A percentile compares a stretch with the other conserved stretches of the same genome.
phyloP scores from a whole-genome alignment of 2,797 vertebrate genomes.

The Notamacropus eugenii region DNA sequence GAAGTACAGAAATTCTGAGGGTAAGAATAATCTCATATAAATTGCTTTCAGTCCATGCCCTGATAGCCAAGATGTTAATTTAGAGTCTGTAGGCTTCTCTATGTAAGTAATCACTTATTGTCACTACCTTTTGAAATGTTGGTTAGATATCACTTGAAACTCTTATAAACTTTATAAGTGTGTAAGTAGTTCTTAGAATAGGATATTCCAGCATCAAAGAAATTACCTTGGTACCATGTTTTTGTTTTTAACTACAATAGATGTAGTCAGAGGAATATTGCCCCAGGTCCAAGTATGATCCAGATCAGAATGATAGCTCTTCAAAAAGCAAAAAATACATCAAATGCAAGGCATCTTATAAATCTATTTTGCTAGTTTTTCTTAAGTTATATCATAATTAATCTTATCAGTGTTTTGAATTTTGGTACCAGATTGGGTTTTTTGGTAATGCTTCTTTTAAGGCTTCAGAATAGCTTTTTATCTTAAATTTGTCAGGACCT shows the following conservation, averaged over 20 bases:
- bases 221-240: neutral
- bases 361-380: neutral
- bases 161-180: constrained; percentile 30
- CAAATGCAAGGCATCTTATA: neutral
- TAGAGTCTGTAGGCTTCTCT: neutral
- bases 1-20: neutral
- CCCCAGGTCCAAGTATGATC: neutral
- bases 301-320: neutral
- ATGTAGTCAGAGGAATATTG: neutral
- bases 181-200: neutral
- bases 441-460: neutral
- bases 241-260: neutral
- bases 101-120: neutral
- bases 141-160: neutral
- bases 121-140: constrained; percentile 32
- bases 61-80: neutral
- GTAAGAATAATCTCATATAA: neutral
- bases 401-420: neutral
- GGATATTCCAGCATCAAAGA: neutral
- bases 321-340: neutral
- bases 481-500: neutral
- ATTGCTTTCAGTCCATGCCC: neutral
- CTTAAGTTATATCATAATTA: neutral
- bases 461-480: neutral
- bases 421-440: neutral